Evolutionary conservation across 2,797 vertebrate species (phyloP).

Genomic region (Linurgus olivaceus): DNA sequence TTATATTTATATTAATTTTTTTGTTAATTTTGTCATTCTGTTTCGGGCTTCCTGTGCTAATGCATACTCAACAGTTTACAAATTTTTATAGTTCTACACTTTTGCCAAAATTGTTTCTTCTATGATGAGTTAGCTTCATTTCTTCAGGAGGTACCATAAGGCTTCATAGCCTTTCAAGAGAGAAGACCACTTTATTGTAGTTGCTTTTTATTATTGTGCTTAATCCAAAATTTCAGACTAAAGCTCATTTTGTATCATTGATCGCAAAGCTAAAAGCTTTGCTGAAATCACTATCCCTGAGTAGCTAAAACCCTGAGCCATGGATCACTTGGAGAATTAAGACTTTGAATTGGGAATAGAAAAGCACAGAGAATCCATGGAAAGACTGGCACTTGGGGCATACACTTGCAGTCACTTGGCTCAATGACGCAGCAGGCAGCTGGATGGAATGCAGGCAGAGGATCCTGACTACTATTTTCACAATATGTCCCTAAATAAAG

Average conservation of each 20-base stretch:
- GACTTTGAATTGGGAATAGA: neutral
- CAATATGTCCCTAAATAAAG: neutral
- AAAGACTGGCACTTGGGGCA: neutral
- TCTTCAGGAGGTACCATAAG: neutral
- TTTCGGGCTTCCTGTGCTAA: neutral
- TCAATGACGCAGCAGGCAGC: fast-evolving
- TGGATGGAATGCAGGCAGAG: neutral
- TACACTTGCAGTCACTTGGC: neutral
- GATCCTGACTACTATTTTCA: neutral
- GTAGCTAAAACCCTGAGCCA: neutral
- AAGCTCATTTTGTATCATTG: neutral
- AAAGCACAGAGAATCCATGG: neutral
- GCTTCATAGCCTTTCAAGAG: neutral
- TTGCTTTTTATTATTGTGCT: neutral
- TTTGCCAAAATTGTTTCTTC: neutral
- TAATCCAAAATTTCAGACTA: neutral
- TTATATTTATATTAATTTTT: neutral
- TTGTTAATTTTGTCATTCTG: neutral
- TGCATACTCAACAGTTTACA: neutral
- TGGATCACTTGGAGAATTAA: neutral
- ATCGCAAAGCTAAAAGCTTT: neutral
- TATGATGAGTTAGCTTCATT: neutral
- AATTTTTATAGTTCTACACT: neutral
- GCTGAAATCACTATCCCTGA: neutral
- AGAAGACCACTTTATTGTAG: neutral